A percentile compares a stretch with the other conserved stretches of the same genome.
phyloP scores from a whole-genome alignment of 2,113 vertebrate species.

The Tylochromis polylepis region DNA sequence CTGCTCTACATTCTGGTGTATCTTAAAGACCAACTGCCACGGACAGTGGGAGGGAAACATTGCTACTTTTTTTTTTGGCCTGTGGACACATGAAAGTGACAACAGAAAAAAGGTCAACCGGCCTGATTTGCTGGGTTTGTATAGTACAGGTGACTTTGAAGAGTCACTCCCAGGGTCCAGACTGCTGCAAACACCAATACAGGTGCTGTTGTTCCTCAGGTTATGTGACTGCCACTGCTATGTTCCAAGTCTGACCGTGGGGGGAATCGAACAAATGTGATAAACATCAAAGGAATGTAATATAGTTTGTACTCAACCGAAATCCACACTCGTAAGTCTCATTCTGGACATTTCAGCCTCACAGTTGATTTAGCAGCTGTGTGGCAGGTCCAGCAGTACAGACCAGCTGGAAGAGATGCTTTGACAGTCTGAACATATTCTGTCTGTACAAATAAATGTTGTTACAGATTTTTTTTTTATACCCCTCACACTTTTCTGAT shows the following conservation, averaged over 20 bases:
- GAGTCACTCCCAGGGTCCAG: not conserved
- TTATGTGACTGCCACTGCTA: not conserved
- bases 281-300: not conserved
- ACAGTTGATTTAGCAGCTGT: not conserved
- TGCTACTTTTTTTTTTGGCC: not conserved
- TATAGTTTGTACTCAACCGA: not conserved
- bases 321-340: not conserved
- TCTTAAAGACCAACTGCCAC: not conserved
- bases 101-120: not conserved
- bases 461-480: not conserved
- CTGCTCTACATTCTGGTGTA: not conserved
- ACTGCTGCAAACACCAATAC: not conserved
- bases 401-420: not conserved
- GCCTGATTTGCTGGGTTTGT: not conserved
- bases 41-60: not conserved
- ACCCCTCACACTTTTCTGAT: not conserved
- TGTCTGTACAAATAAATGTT: constrained; percentile 34
- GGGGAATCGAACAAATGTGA: not conserved
- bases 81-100: not conserved
- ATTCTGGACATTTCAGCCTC: not conserved
- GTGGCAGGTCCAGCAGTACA: not conserved
- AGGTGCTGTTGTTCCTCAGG: not conserved
- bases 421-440: not conserved
- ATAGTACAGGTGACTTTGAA: not conserved
- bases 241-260: not conserved